phyloP scores from a whole-genome alignment of 2,113 vertebrate species.

The Charadrius vociferus region DNA sequence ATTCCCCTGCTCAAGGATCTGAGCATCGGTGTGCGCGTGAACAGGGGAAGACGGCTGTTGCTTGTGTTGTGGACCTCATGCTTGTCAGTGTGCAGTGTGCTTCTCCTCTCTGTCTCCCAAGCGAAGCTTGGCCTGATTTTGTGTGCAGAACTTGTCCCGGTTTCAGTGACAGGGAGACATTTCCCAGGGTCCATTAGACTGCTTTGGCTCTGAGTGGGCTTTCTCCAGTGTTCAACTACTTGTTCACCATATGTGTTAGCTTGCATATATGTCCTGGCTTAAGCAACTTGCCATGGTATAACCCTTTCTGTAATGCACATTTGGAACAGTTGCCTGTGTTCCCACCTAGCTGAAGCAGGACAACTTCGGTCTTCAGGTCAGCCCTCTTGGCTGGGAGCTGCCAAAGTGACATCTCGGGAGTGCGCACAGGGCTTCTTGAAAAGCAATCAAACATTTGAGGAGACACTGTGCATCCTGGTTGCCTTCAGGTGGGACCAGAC shows the following conservation, averaged over 20 bases:
- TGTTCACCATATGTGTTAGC: fast-evolving
- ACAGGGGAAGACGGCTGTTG: background rate
- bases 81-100: background rate
- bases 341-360: background rate
- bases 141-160: background rate
- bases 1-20: background rate
- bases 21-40: background rate
- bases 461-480: background rate
- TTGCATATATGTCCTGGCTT: background rate
- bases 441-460: background rate
- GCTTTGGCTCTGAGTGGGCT: background rate
- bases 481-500: background rate
- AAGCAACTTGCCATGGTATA: background rate
- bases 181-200: background rate
- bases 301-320: background rate
- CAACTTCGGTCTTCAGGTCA: fast-evolving
- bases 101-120: background rate
- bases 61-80: background rate
- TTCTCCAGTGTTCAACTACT: background rate
- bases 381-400: background rate
- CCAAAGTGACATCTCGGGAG: fast-evolving
- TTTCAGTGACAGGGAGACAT: background rate
- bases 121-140: background rate
- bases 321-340: background rate
- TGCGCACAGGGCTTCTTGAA: background rate